Base-by-base conservation (phyloP, 2,888 invertebrate genomes). In the Melieria crassipennis region DNA sequence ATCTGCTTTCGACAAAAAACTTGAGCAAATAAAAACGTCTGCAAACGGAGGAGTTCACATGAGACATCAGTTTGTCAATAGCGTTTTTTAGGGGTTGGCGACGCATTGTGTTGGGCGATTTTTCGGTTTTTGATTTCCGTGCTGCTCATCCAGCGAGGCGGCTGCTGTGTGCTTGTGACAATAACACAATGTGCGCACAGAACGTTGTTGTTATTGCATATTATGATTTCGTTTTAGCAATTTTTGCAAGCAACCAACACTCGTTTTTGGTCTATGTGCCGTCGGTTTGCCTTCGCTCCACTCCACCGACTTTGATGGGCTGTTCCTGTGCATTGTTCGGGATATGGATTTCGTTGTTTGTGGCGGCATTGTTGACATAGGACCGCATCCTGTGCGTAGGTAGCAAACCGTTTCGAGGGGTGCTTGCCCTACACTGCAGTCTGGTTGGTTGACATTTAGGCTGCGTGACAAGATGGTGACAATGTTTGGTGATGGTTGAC, bases 251-350 rank as follows among this genome's bases (percentile, higher is more conserved):
- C 43, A 43, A 52, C 61, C 16, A 48, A 2, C 30, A 2, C 30
- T 30, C 30, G 30, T 30, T 30, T 1, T 30, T 30, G 30, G 30
- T 30, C 30, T 30, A 30, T 30, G 30, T 30, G 30, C 16, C 50
- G 60, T 50, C 13, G n/a, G 56, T 61, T 10, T 61, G 56, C 48
- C 66, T 50, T 58, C 58, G 60, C 45, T 62, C 4, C 57, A 55
- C 69, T 73, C 71, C 64, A 72, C 69, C 65, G 63, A 65, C 69
- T 72, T 62, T 71, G 70, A 77, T 73, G 75, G 75, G 73, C 69
- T 75, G 75, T 76, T 76, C 75, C 75, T 75, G 73, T 64, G 68
- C 73, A 72, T 76, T 77, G 75, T 77, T 60, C 65, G 52, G 30
- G 47, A 62, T n/a, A 61, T 60, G 55, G 4, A 55, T 57, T 13